Base-by-base conservation (phyloP, 2,888 invertebrate genomes). In the Limenitis camilla region DNA sequence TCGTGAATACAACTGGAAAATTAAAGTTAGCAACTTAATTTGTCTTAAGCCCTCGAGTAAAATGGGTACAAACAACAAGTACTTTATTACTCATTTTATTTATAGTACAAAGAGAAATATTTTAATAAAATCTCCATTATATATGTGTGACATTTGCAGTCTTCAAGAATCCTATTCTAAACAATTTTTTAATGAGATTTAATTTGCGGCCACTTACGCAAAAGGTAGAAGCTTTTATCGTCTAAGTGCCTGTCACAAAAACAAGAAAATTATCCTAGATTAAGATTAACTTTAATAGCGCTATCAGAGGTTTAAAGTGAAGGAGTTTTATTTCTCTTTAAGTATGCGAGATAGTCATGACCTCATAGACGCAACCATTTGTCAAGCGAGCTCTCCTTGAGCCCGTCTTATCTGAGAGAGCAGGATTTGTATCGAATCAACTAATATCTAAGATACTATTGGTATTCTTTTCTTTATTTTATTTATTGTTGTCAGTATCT, bases 351-450 rank as follows among this genome's bases (percentile, higher is more conserved):
- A 43, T 44, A 63, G 62, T 59, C 60, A 60, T 78, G 78, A 79
- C 78, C 75, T 79, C 76, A 76, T 62, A 60, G 59, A 63, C 64
- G 59, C 55, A 59, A 69, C 76, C 79, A 83, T 82, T 84, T 84
- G 80, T 84, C 84, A 84, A 68, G 75, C 73, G 74, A 80, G 72
- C 72, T 74, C 74, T 36, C 75, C 76, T 74, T 70, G 78, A 76
- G 65, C 69, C 65, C 70, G 73, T 69, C 76, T 81, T 83, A 81
- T 81, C 79, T 78, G 68, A 73, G 72, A 74, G 74, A 72, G 73
- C 72, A 72, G 71, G 73, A 72, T 75, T 71, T 69, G 68, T 72
- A 72, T 68, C 68, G 63, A 67, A 68, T 75, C 77, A 71, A 68
- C 69, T 73, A 74, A 77, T 78, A 80, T 76, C 72, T 41, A 27